Evolutionary conservation across 2,113 vertebrate species (phyloP).

Genomic region (Anthoscopus minutus): DNA sequence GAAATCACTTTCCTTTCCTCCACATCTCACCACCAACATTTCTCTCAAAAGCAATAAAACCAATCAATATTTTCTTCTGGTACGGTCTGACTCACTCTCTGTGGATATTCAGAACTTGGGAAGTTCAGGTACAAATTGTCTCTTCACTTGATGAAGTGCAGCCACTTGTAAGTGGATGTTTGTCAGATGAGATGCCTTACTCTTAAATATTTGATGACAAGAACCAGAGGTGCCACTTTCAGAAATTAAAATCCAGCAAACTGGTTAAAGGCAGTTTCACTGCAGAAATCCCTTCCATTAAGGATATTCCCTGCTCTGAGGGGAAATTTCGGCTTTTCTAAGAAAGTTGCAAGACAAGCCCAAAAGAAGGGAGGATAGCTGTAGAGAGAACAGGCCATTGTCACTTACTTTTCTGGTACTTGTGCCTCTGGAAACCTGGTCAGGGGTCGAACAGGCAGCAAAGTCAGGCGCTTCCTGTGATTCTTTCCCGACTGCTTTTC

Average conservation of each 20-base stretch:
- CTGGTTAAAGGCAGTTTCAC: neutral
- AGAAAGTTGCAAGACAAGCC: neutral
- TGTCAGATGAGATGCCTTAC: neutral
- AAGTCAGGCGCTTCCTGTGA: neutral
- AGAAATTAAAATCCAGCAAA: neutral
- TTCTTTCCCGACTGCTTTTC: neutral
- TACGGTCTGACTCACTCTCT: neutral
- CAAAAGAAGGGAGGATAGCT: neutral
- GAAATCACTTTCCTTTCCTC: neutral
- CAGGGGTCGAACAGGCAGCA: neutral
- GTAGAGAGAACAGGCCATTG: neutral
- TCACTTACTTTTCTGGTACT: constrained; percentile 47
- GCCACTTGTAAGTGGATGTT: neutral
- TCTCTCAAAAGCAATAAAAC: neutral
- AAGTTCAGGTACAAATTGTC: neutral
- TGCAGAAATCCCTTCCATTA: neutral
- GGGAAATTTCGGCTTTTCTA: neutral
- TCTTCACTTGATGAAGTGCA: neutral
- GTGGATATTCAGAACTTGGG: neutral
- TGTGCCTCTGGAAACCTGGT: neutral
- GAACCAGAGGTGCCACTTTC: neutral
- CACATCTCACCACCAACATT: neutral
- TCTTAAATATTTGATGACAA: neutral
- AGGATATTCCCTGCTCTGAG: neutral
- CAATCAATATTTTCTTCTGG: neutral